These are phyloP conservation scores for Phalacrocorax carbo DNA, from an alignment of 2,113 vertebrate species.

Conservation along the genomic window DNA sequence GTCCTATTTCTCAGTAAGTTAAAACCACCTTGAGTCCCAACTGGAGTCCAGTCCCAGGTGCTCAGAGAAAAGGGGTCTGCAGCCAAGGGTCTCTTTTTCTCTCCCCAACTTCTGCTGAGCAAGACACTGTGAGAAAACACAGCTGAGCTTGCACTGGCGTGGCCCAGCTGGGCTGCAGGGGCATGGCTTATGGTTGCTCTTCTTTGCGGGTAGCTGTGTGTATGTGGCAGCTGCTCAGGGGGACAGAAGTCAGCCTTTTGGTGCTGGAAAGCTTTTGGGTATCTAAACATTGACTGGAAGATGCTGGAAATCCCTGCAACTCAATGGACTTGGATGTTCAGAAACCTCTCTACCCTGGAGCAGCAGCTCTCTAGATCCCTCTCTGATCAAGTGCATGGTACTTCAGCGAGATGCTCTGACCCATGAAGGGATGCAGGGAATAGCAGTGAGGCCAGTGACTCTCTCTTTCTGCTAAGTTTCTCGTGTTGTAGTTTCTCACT, in stretches of 20 bases:
- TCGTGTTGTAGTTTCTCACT: neutral
- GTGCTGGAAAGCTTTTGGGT: neutral
- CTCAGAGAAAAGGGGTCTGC: neutral
- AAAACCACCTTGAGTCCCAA: neutral
- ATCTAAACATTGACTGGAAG: neutral
- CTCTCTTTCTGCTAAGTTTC: neutral
- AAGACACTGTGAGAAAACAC: neutral
- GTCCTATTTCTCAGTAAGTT: neutral
- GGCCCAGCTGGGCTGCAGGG: neutral
- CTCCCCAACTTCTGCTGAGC: neutral
- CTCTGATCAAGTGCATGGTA: neutral
- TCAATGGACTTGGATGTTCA: neutral
- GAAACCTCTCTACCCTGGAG: neutral
- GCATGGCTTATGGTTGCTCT: fast-evolving
- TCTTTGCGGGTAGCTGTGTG: neutral
- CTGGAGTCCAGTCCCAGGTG: neutral
- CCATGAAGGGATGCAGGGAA: neutral
- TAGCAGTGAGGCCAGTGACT: neutral
- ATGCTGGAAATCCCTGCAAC: neutral
- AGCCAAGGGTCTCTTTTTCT: neutral
- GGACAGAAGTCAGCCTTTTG: neutral
- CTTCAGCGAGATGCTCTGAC: neutral
- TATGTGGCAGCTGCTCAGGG: neutral
- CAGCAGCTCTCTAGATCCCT: neutral
- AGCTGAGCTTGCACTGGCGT: fast-evolving